These are phyloP conservation scores for Branchipolynoe longqiensis DNA, from an alignment of 2,888 invertebrate genomes.

Conservation along the genomic window DNA sequence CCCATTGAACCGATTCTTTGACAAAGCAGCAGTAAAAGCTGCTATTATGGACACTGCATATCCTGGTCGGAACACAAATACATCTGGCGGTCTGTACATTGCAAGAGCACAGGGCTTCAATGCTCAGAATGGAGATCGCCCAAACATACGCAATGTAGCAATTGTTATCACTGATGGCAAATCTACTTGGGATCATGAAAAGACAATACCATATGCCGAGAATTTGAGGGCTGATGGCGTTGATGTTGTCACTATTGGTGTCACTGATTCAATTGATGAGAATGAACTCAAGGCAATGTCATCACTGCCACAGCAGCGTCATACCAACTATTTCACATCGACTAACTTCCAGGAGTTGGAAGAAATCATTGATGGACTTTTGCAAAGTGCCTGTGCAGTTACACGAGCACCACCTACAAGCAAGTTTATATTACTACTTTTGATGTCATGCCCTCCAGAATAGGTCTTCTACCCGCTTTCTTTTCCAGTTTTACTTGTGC, in stretches of 20 bases:
- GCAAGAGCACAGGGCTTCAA: slow-evolving; percentile 19
- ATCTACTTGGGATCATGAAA: slow-evolving; percentile 49
- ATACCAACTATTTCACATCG: slow-evolving; percentile 67
- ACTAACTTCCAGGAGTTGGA: slow-evolving; percentile 60
- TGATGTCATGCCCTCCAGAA: too few species aligned
- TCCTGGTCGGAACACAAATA: slow-evolving; percentile 32
- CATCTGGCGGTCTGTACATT: slow-evolving; percentile 23
- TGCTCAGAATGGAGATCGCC: slow-evolving; percentile 35
- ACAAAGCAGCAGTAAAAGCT: not conserved
- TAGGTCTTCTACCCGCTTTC: too few species aligned
- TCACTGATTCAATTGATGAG: slow-evolving; percentile 49
- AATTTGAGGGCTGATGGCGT: slow-evolving; percentile 32
- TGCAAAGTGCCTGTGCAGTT: slow-evolving; percentile 9
- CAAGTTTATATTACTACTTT: slow-evolving; percentile 1
- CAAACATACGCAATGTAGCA: slow-evolving; percentile 29
- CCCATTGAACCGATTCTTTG: slow-evolving; percentile 1
- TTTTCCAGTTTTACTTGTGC: too few species aligned
- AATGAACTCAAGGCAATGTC: slow-evolving; percentile 56
- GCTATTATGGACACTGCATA: not conserved
- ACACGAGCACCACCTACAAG: not conserved
- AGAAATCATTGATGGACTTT: not conserved
- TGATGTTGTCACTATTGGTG: slow-evolving; percentile 46
- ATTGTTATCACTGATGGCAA: slow-evolving; percentile 58
- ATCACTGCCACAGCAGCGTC: slow-evolving; percentile 62
- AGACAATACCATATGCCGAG: slow-evolving; percentile 56